Evolutionary conservation across 2,888 invertebrate species (phyloP), one percentile per base, ranked within the genome.

Genomic region (Caenorhabditis uteleia): DNA sequence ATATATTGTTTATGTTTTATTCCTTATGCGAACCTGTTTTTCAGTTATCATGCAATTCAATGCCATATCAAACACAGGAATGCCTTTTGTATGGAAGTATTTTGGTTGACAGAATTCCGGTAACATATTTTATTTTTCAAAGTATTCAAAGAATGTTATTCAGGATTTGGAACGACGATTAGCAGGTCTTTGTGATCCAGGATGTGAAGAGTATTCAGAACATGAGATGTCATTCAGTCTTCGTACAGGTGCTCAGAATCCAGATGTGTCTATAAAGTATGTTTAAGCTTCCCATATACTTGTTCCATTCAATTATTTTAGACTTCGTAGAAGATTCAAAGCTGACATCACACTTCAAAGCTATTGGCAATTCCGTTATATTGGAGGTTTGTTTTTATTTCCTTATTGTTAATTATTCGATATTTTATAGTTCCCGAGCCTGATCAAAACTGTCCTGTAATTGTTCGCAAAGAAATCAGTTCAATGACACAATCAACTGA

Each of bases 201-300:
- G 75, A 25, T 54, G 43, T 23, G 66, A 61, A 21, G 68, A 73
- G 10, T 75, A 71, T 49, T 59, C 53, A 29, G 75, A 75, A 49
- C 75, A 75, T 47, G 75, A 75, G 29, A 69, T 75, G 73, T 59
- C 59, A 8, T 75, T 73, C 57, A 68, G 68, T 36, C 54, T 75
- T n/a, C 54, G 66, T 16, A 60, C 67, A 4, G 45, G 49, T 21
- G 7, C 20, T 1, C 26, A 47, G 10, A 60, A 54, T 20, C 65
- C 75, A 3, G 73, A 75, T 56, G 68, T 70, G 8, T 59, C 68
- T 5, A 64, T 75, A 14, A 65, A 71, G 74, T 74, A 20, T 23
- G 48, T 38, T 29, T 3, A 1, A 16, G 16, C n/a, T n/a, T n/a
- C n/a, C n/a, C n/a, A n/a, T n/a, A n/a, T n/a, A n/a, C n/a, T n/a